Evolutionary conservation across 2,888 invertebrate genomes (phyloP).

Genomic region (Leptopterna dolabrata): DNA sequence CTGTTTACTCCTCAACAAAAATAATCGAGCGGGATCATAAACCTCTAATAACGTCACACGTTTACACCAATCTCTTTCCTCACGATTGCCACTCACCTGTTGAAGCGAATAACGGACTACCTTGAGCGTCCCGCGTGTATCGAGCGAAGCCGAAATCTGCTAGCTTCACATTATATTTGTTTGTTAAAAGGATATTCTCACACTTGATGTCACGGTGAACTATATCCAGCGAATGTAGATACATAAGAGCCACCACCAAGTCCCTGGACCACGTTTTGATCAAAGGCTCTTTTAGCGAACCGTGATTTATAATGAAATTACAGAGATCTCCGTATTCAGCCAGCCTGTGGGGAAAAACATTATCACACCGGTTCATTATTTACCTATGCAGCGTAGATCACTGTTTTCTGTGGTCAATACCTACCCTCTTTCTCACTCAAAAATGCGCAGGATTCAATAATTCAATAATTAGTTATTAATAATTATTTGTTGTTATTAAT

Average conservation of each 20-base stretch:
- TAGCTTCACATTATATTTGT: constrained; percentile 80
- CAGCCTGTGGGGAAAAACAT: constrained; percentile 60
- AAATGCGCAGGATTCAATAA: no score
- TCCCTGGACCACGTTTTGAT: constrained; percentile 78
- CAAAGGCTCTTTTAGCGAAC: constrained; percentile 76
- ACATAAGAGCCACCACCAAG: constrained; percentile 75
- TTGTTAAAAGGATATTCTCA: constrained; percentile 80
- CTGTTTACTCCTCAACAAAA: background rate
- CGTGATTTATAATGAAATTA: constrained; percentile 77
- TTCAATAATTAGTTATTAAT: no score
- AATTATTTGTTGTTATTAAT: no score
- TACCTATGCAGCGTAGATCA: no score
- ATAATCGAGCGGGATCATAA: no score
- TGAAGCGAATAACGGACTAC: constrained; percentile 73
- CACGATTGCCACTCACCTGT: constrained; percentile 67
- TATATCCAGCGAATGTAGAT: constrained; percentile 79
- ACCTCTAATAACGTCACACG: no score
- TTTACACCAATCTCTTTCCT: background rate
- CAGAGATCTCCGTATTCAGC: constrained; percentile 84
- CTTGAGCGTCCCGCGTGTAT: constrained; percentile 54
- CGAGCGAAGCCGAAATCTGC: constrained; percentile 86
- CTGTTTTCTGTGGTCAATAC: no score
- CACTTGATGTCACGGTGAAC: constrained; percentile 86
- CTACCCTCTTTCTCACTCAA: no score
- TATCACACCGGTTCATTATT: background rate